Percentiles rank a stretch among this genome's conserved stretches.
These are phyloP conservation scores for Thelaira solivaga DNA, from an alignment of 2,888 invertebrate species.

Conservation along the genomic window DNA sequence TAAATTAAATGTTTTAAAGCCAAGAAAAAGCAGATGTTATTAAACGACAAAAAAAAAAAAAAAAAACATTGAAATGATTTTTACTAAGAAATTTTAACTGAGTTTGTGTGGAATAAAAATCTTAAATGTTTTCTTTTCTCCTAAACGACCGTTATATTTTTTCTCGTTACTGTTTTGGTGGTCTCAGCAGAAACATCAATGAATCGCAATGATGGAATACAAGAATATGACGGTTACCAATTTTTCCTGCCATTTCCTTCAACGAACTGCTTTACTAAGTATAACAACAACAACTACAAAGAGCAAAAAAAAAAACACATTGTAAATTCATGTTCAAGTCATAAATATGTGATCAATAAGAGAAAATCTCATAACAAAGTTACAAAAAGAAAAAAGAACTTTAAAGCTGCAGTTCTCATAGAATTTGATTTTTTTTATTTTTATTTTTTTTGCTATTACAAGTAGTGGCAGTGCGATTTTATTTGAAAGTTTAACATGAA, in stretches of 20 bases:
- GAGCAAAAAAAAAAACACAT: neutral
- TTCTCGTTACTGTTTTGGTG: conserved; percentile 41
- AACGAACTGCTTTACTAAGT: neutral
- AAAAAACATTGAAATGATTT: too few species aligned
- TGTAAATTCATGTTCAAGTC: conserved; percentile 46
- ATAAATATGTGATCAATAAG: conserved; percentile 53
- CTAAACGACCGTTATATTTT: neutral
- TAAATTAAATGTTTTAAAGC: too few species aligned
- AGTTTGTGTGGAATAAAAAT: neutral
- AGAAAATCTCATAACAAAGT: conserved; percentile 17
- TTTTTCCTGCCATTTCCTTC: neutral
- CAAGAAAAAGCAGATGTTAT: too few species aligned
- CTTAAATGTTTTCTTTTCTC: neutral
- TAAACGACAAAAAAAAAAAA: too few species aligned
- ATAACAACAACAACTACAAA: neutral
- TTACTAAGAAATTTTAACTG: neutral
- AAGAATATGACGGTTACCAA: too few species aligned
- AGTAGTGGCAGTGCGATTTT: conserved; percentile 37
- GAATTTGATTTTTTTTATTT: neutral
- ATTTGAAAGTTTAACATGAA: conserved; percentile 37
- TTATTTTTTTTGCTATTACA: neutral
- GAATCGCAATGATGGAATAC: conserved; percentile 29
- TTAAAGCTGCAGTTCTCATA: conserved; percentile 30
- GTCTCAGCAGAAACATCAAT: conserved; percentile 10
- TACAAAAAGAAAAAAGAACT: conserved; percentile 2